Evolutionary conservation across 2,113 vertebrate genomes (phyloP).

Genomic region (Acanthochromis polyacanthus): DNA sequence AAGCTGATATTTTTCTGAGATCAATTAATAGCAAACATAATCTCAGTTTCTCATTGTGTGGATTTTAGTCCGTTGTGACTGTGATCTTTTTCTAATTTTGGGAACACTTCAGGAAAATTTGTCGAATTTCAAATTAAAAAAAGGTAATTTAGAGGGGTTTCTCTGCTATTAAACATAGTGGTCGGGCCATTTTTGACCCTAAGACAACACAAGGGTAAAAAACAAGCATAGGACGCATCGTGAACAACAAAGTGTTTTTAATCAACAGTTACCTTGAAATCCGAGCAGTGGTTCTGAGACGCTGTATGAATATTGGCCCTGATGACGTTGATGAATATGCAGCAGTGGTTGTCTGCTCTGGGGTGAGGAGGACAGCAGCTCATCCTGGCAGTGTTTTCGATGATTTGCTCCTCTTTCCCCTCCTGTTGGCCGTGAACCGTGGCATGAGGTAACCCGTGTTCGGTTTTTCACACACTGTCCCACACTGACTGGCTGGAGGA

Average conservation of each 20-base stretch:
- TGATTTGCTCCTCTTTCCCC: conserved; percentile 1
- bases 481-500: conserved; percentile 31
- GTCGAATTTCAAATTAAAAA: too few species aligned
- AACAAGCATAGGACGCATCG: neutral
- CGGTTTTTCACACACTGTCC: conserved; percentile 20
- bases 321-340: conserved; percentile 18
- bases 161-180: too few species aligned
- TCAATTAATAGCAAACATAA: too few species aligned
- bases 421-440: conserved; percentile 1
- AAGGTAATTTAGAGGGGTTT: too few species aligned
- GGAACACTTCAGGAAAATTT: too few species aligned
- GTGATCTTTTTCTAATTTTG: too few species aligned
- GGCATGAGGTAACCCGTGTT: conserved; percentile 20
- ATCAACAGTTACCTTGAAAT: neutral
- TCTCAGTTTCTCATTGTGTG: too few species aligned
- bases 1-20: too few species aligned
- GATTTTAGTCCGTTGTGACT: too few species aligned
- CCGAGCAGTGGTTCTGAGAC: neutral
- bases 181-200: too few species aligned
- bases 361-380: conserved; percentile 17
- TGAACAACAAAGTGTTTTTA: neutral
- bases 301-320: conserved; percentile 11
- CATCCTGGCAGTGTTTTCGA: conserved; percentile 15
- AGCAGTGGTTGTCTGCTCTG: conserved; percentile 4
- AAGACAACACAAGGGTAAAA: too few species aligned